Evolutionary conservation across 2,113 vertebrate species (phyloP), one percentile per base, ranked within the genome.

Genomic region (Enhydra lutris): DNA sequence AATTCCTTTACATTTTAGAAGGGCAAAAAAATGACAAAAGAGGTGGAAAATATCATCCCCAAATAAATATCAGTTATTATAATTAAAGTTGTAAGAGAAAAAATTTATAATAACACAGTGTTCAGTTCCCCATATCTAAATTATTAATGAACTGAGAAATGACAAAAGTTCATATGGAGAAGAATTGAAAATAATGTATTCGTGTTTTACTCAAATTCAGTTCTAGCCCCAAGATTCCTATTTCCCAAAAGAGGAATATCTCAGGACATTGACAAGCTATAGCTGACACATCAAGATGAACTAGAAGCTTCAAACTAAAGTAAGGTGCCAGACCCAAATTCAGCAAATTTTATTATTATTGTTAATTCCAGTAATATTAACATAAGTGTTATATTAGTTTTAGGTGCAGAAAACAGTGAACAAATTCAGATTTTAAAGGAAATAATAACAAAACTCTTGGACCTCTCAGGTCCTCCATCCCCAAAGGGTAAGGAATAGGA

Each of bases 1-100:
- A 31, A 1, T 95, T 98, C 59, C 42, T 94, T 94, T 89, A 6
- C 39, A 93, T 94, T 65, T 96, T 39, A 95, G 95, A 95, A 82
- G 34, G 79, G 31, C 52, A 83, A 78, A 89, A 78, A 92, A 47
- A 67, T 7, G 26, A 93, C 26, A 61, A 81, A 95, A 69, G 21
- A 90, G 1, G 15, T 81, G 29, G 23, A 63, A 97, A 52, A 76
- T 65, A 79, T 59, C 73, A 73, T 91, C 45, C 52, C 21, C 57
- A 65, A 90, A 91, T 83, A 97, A 76, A 74, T 61, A 47, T 57
- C 0, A 78, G 52, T 69, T 65, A 87, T n/a, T 89, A n/a, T 57
- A 93, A 81, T 14, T 61, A 96, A 71, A 65, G 39, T 4, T 95
- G 1, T 95, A 93, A 94, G 18, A 94, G 36, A 42, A 91, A 96